These are phyloP conservation scores for Pantherophis vulpinus DNA, from an alignment of 2,797 vertebrate species.

Conservation along the genomic window DNA sequence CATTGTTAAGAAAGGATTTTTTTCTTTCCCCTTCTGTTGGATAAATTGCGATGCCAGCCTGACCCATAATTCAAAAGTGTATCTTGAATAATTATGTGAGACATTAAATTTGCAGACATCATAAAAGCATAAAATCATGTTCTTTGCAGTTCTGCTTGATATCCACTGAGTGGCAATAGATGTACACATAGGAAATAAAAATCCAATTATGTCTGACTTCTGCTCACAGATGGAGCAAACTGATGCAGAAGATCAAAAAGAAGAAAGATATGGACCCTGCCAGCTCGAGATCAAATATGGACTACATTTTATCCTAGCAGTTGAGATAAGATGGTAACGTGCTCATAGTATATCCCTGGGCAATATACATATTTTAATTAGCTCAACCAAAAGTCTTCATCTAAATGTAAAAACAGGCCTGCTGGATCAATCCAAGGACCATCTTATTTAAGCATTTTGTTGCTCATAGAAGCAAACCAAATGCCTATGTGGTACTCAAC, in stretches of 20 bases:
- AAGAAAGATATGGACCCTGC: neutral
- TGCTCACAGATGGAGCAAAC: fast-evolving
- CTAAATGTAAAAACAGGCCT: neutral
- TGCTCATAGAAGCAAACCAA: neutral
- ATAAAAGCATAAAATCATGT: neutral
- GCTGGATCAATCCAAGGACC: neutral
- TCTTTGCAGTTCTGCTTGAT: conserved; percentile 53
- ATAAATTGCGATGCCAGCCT: fast-evolving
- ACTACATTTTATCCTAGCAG: neutral
- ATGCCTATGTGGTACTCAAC: neutral
- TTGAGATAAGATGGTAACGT: neutral
- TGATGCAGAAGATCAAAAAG: neutral
- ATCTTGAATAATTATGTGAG: fast-evolving
- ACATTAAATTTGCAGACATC: fast-evolving
- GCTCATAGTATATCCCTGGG: neutral
- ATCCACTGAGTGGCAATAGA: conserved; percentile 55
- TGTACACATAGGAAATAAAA: conserved; percentile 36
- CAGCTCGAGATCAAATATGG: neutral
- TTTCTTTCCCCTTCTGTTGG: neutral
- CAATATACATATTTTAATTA: neutral
- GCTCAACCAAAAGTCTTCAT: neutral
- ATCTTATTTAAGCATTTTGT: neutral
- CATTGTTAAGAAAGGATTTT: neutral
- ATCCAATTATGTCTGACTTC: neutral
- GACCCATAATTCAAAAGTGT: neutral